Base-by-base conservation (phyloP, 2,113 vertebrate genomes). In the Elephas maximus region DNA sequence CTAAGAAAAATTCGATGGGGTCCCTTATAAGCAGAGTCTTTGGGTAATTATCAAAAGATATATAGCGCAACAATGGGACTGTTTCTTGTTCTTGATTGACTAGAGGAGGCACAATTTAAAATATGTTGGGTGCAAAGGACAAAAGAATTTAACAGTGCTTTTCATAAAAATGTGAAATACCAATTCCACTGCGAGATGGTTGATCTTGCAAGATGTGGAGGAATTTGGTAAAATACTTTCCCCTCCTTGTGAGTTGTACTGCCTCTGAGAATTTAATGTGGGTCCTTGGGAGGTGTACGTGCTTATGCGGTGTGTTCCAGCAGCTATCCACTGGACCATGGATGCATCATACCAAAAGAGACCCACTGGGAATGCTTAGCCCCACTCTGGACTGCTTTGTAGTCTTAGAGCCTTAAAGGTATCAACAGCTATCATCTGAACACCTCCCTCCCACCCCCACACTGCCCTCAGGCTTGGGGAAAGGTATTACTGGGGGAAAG, bases 31-130 rank as follows among this genome's bases (percentile, higher is more conserved):
- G 28, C 8, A 67, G 37, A 92, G 48, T 90, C 11, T 83, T 86
- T 90, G 80, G 48, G 65, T 80, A 77, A 95, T 96, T 80, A 76
- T 95, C 48, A 73, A 53, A 92, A 65, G 37, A 81, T 62, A 28
- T 62, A 30, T 80, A 30, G n/a, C 20, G 87, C 44, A 90, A 67
- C 44, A 92, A 67, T 74, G 51, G 33, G 8, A 37, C 33, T 63
- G 11, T 88, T 76, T 53, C n/a, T 85, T 95, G 30, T 53, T 81
- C 28, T 63, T 84, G 30, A 63, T 65, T 71, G 57, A 53, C 26
- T 8, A 11, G 44, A 79, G 15, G 41, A 30, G 7, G 30, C 11
- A 63, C n/a, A 78, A 62, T 90, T 96, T 77, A 80, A 94, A 92
- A 95, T 24, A 85, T 57, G 8, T 2, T 92, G 8, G n/a, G 18